phyloP scores from a whole-genome alignment of 2,797 vertebrate genomes.

The Bothrops alternatus region DNA sequence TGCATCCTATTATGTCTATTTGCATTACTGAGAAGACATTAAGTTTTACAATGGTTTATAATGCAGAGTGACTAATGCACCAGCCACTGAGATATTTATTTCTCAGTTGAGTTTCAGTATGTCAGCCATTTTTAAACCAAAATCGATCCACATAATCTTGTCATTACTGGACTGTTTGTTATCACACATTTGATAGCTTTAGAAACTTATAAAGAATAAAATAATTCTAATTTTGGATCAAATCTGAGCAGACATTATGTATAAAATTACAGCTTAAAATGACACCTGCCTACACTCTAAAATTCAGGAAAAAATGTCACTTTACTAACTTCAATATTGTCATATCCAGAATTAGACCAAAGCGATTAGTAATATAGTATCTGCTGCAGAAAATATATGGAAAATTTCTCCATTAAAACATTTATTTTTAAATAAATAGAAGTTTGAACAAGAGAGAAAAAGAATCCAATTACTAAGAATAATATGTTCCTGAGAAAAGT shows the following conservation, averaged over 20 bases:
- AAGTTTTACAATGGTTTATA: slow-evolving; percentile 21
- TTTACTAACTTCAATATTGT: not conserved
- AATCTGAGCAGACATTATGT: not conserved
- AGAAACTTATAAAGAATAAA: not conserved
- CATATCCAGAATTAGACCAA: not conserved
- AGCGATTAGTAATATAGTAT: not conserved
- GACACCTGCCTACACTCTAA: not conserved
- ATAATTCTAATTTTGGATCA: slow-evolving; percentile 2
- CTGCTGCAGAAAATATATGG: not conserved
- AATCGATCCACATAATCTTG: not conserved
- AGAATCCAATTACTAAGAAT: not conserved
- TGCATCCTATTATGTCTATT: not conserved
- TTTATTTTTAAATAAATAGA: not conserved
- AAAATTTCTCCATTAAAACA: not conserved
- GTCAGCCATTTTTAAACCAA: slow-evolving; percentile 27
- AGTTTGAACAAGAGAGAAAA: not conserved
- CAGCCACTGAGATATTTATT: not conserved
- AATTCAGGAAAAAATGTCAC: not conserved
- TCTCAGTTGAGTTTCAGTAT: not conserved
- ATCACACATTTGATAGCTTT: not conserved
- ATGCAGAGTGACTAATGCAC: slow-evolving; percentile 3
- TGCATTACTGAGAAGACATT: not conserved
- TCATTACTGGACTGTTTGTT: slow-evolving; percentile 25
- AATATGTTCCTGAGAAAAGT: not conserved
- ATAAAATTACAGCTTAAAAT: not conserved